Evolutionary conservation across 2,888 invertebrate genomes (phyloP), one percentile per base, ranked within the genome.

Genomic region (Liodrosophila aerea): DNA sequence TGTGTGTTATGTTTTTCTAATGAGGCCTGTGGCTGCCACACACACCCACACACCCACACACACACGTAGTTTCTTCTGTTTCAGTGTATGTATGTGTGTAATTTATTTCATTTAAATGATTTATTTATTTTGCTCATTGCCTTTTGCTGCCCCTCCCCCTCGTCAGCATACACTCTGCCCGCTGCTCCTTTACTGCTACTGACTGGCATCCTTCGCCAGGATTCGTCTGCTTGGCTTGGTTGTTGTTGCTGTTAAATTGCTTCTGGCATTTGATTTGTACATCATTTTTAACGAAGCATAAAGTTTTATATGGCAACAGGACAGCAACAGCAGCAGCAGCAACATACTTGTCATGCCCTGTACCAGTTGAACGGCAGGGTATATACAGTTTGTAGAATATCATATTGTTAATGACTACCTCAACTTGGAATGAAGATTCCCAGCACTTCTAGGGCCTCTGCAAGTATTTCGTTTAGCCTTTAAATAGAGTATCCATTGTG

Each of bases 221-320:
- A 54, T 36, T 16, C 5, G 2, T 12, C 15, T 11, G 3, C 4
- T 11, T 13, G 12, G 39, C 16, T 7, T n/a, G n/a, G 31, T 29
- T 18, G 40, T 22, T 12, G 33, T 34, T 18, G 27, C 62, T 68
- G 77, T 73, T 62, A 68, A 84, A 81, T 80, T 80, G 84, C 84
- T 80, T 70, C 73, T 77, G 80, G 84, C 80, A 84, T 80, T 80
- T 80, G 80, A 80, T 80, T 84, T 77, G 84, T 77, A 77, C 77
- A 78, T 83, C 80, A 82, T 82, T 77, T 77, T 77, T 82, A 82
- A 82, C 80, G 83, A 82, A 77, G 80, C 83, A 76, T 73, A 82
- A 73, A 64, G 67, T 78, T 78, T 68, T 73, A 64, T 73, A 63
- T 31, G 43, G 34, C 44, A 51, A 18, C 61, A n/a, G n/a, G n/a